phyloP scores from a whole-genome alignment of 2,888 invertebrate species.

The Clanis bilineata region DNA sequence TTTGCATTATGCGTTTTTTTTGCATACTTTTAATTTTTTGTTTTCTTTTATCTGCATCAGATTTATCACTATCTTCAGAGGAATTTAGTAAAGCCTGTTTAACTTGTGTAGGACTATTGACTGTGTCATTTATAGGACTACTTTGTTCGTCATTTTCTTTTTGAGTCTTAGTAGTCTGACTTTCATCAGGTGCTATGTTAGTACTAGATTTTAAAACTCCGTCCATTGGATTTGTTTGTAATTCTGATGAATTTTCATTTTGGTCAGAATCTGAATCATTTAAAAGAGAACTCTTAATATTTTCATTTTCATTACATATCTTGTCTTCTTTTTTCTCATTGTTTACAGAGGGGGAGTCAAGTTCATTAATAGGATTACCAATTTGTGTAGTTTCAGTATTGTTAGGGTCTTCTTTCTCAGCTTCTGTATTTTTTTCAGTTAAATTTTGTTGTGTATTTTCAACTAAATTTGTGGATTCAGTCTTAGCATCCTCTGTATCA shows the following conservation, averaged over 20 bases:
- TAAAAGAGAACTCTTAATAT: slow-evolving; percentile 17
- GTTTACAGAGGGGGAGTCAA: neutral
- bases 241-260: neutral
- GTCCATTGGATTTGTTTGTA: neutral
- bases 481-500: slow-evolving; percentile 40
- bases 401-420: neutral
- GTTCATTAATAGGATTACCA: neutral
- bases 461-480: slow-evolving; percentile 14
- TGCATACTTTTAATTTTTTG: slow-evolving; percentile 31
- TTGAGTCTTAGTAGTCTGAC: neutral
- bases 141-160: slow-evolving; percentile 13
- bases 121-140: slow-evolving; percentile 17
- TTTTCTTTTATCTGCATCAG: slow-evolving; percentile 24
- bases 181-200: slow-evolving; percentile 16
- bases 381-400: neutral
- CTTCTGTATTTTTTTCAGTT: neutral
- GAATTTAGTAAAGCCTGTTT: slow-evolving; percentile 40
- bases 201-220: neutral
- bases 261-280: slow-evolving; percentile 22
- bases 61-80: slow-evolving; percentile 34
- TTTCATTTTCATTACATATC: slow-evolving; percentile 14
- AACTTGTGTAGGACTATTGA: slow-evolving; percentile 26
- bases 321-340: slow-evolving; percentile 3
- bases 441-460: slow-evolving; percentile 20
- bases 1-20: slow-evolving; percentile 56